Evolutionary conservation across 2,888 invertebrate genomes (phyloP).

Genomic region (Anoplius nigerrimus): DNA sequence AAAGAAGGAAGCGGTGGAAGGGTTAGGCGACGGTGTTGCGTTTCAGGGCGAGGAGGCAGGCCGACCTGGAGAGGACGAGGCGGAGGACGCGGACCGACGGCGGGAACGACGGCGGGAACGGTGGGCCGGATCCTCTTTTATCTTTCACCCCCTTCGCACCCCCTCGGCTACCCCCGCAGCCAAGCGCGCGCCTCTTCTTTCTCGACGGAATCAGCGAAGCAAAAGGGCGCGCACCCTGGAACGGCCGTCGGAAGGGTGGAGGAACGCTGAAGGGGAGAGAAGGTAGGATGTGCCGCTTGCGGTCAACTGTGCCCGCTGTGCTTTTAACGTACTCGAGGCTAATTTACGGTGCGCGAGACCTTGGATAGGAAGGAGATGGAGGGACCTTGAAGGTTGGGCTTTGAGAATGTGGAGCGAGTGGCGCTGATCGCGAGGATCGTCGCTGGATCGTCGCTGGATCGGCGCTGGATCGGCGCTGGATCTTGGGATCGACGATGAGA

Average conservation of each 20-base stretch:
- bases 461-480: constrained; percentile 18
- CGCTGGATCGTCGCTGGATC: constrained; percentile 20
- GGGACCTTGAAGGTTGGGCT: constrained; percentile 4
- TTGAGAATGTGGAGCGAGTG: too few relatives aligned
- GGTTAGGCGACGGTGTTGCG: constrained; percentile 39
- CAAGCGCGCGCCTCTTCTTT: constrained; percentile 43
- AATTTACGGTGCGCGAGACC: too few relatives aligned
- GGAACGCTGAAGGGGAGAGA: constrained; percentile 3
- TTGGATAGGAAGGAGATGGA: too few relatives aligned
- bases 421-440: neutral
- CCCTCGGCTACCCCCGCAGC: constrained; percentile 36
- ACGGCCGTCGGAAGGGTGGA: constrained; percentile 10
- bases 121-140: constrained; percentile 49
- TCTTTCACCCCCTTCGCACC: constrained; percentile 52
- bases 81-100: constrained; percentile 19
- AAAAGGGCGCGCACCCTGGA: constrained; percentile 36
- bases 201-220: constrained; percentile 41
- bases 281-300: too few relatives aligned
- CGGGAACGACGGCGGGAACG: constrained; percentile 23
- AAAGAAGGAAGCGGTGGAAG: constrained; percentile 7
- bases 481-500: neutral
- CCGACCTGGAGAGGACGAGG: too few relatives aligned
- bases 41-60: constrained; percentile 22
- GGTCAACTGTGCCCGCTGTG: too few relatives aligned
- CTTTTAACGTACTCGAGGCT: too few relatives aligned